Base-by-base conservation (phyloP, 2,797 vertebrate genomes). In the Spinus pinus region DNA sequence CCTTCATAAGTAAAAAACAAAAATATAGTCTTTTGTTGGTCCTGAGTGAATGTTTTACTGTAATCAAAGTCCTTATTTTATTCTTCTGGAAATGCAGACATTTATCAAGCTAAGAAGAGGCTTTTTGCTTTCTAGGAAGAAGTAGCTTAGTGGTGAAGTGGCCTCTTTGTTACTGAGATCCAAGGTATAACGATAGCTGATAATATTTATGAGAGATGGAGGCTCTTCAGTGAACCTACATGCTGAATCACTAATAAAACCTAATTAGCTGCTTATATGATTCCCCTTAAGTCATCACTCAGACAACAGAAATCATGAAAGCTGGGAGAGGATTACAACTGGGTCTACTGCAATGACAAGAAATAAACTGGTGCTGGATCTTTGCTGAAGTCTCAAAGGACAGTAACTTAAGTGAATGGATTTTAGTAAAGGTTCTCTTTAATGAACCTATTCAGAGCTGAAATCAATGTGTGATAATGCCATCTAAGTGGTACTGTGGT, bases 211-310 rank as follows among this genome's bases (percentile, higher is more conserved):
- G 82, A 82, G 67, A 89, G 39, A 56, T 88, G n/a, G 65, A 88
- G 47, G 28, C 60, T 90, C 37, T 82, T 88, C 60, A 81, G n/a
- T 70, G 64, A 80, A 93, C 51, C 65, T 89, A 61, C 64, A 61
- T 87, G 79, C 88, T 88, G 87, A 95, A 94, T 94, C 87, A 90
- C 57, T 93, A 78, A 94, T 83, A 88, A 83, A 96, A 86, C 31
- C 46, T 39, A 91, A 78, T 88, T 96, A 93, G 39, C 28, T 93
- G 18, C 81, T 91, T 81, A 85, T 69, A 83, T 67, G 50, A 83
- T 78, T 94, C 73, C 28, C 13, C 24, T 95, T 86, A 69, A 91
- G 72, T 81, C 85, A 93, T 91, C 53, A 47, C 50, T 65, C 57
- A 79, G 44, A 75, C 37, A 91, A 90, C 31, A 81, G 50, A 86